Conservation (phyloP, 2,797 vertebrate species). For the Cirrhinus mrigala region DNA sequence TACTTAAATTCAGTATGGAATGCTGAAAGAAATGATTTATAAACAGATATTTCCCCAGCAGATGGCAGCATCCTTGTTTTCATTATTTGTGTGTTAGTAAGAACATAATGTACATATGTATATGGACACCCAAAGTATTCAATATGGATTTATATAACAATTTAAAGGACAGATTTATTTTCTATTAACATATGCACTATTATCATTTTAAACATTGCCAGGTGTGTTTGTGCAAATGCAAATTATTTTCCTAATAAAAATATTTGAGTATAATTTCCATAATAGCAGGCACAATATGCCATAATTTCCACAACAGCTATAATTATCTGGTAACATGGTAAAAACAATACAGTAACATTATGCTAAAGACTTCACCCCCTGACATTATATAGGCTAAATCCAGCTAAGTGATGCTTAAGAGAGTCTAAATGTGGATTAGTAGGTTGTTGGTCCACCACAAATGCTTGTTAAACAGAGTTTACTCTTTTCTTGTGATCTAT, state of each 20-base stretch:
- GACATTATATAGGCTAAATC: neutral
- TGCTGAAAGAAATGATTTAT: neutral
- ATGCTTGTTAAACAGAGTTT: neutral
- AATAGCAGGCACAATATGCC: neutral
- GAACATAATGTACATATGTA: neutral
- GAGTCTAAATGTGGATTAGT: neutral
- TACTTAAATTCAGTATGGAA: neutral
- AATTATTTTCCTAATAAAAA: neutral
- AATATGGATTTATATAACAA: neutral
- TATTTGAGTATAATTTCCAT: neutral
- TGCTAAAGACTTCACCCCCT: neutral
- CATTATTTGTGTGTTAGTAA: neutral
- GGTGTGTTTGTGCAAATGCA: neutral
- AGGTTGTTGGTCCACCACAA: neutral
- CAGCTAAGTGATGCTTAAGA: neutral
- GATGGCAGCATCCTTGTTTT: conserved; percentile 1
- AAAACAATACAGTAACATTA: neutral
- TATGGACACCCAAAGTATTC: neutral
- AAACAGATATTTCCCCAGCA: neutral
- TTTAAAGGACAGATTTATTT: neutral
- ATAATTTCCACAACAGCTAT: neutral
- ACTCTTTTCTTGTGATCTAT: neutral
- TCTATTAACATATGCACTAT: neutral
- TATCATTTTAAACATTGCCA: neutral
- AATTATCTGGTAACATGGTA: neutral